Evolutionary conservation across 2,888 invertebrate genomes (phyloP).

Genomic region (Spodoptera exigua): DNA sequence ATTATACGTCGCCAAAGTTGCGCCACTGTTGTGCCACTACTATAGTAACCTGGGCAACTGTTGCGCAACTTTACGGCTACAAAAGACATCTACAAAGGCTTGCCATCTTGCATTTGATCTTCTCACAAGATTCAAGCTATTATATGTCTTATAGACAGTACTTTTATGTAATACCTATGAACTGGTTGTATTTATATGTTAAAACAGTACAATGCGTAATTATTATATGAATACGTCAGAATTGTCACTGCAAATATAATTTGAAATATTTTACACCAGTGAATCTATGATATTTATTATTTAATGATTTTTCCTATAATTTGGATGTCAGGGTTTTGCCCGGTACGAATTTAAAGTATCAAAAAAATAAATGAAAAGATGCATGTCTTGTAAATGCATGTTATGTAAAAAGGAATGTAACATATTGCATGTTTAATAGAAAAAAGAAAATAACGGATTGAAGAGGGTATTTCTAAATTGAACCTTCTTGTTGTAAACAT

Average conservation of each 20-base stretch:
- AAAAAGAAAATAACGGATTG: no score
- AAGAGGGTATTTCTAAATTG: no score
- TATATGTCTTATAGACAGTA: constrained; percentile 40
- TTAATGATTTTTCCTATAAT: no score
- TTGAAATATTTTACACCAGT: constrained; percentile 8
- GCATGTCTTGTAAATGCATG: no score
- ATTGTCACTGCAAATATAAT: constrained; percentile 38
- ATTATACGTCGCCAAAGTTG: constrained; percentile 14
- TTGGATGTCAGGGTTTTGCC: no score
- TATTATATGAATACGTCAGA: constrained; percentile 37
- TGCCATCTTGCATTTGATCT: constrained; percentile 48
- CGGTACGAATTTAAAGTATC: no score
- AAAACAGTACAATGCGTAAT: constrained; percentile 44
- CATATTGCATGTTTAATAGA: no score
- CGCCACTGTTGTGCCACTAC: constrained; percentile 27
- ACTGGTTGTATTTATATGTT: constrained; percentile 51
- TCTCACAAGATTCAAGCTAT: constrained; percentile 29
- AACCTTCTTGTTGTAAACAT: no score
- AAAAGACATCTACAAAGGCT: constrained; percentile 16
- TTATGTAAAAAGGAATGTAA: no score
- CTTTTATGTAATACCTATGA: constrained; percentile 24
- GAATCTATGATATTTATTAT: no score
- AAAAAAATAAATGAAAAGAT: no score
- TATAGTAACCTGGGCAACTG: constrained; percentile 6
- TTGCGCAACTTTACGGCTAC: constrained; percentile 12